Conservation (phyloP, 1,140 invertebrate genomes). For the Drosophila chauvacae region DNA sequence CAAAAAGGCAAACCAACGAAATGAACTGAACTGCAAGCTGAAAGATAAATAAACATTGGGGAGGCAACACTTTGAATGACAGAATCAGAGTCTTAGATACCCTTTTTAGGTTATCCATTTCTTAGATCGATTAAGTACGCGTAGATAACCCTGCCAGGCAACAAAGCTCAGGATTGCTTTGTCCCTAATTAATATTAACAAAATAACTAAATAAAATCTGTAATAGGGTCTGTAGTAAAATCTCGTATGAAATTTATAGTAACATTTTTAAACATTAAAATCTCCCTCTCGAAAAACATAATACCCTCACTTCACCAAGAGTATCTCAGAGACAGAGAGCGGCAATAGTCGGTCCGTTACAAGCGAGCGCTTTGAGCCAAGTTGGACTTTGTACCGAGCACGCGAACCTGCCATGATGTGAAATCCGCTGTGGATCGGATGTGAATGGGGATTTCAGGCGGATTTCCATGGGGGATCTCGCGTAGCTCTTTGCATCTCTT, state of each 20-base stretch:
- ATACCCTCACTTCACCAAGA: not conserved
- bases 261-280: no score
- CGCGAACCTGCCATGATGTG: conserved; percentile 54
- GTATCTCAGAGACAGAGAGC: conserved; percentile 14
- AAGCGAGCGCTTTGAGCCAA: conserved; percentile 50
- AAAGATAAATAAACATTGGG: conserved; percentile 44
- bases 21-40: conserved; percentile 33
- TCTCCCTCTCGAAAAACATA: not conserved
- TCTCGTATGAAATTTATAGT: not conserved
- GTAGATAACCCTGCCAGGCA: no score
- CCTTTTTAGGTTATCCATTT: not conserved
- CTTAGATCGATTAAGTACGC: no score
- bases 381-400: conserved; percentile 56
- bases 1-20: conserved; percentile 26
- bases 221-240: not conserved
- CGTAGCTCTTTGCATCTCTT: conserved; percentile 3
- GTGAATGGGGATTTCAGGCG: conserved; percentile 29
- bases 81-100: not conserved
- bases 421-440: conserved; percentile 38
- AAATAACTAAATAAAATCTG: not conserved
- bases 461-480: conserved; percentile 24
- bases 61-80: not conserved
- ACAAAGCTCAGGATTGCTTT: no score
- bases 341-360: conserved; percentile 37
- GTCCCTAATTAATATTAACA: not conserved